Evolutionary conservation across 2,113 vertebrate genomes (phyloP), one percentile per base, ranked within the genome.

Genomic region (Protobothrops flavoviridis): DNA sequence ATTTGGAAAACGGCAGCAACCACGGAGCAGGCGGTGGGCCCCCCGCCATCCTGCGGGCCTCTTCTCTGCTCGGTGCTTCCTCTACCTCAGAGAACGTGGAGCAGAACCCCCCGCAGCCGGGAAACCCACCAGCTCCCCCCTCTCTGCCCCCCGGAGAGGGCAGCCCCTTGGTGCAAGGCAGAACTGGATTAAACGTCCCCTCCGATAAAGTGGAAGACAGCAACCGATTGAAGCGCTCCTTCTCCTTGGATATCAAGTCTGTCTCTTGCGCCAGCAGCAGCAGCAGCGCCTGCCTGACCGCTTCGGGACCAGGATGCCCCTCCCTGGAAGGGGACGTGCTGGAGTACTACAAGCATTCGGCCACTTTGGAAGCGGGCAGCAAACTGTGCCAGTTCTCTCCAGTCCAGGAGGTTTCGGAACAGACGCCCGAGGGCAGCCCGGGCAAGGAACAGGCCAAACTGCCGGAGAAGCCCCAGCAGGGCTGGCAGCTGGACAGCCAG

Each of bases 381-480:
- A 99, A 99, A 90, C 94, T 98, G 6, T 98, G 98, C 91, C 99
- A 99, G 97, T 99, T 99, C 98, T 99, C 99, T 0, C 98, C 99
- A 0, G 99, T 99, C 26, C 97, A 98, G 97, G 99, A 99, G 93
- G 99, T 99, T 0, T 99, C 98, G 0, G 99, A 99, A 96, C 99
- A 99, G 97, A 99, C 98, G 0, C 98, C 99, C 0, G 98, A 98
- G 93, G 97, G 95, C 94, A 99, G 98, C 88, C 99, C 99, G 0
- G 98, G 98, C 88, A 97, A 97, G 94, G 98, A 99, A 95, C 98
- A 98, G 90, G 97, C 94, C 0, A 94, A 64, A 0, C 87, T 87
- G 0, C 94, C 96, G 0, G 43, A 95, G 90, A 93, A 95, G 8
- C 55, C 97, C 0, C 86, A 85, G 91, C 59, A 15, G 0, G 0